phyloP scores from a whole-genome alignment of 1,140 invertebrate species.

The Drosophila kepulauana region DNA sequence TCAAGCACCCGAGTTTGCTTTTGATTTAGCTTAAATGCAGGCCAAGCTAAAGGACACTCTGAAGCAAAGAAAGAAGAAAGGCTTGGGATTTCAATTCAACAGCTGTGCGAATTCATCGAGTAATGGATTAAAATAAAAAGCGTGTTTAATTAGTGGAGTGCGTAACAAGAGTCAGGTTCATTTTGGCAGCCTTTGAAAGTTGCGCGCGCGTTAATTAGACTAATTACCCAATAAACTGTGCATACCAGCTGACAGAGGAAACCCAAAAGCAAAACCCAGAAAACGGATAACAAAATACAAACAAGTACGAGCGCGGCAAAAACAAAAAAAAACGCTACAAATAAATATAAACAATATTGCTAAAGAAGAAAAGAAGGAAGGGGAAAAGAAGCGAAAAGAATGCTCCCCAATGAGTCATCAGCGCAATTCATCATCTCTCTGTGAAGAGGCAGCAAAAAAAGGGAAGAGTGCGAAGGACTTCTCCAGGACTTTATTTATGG shows the following conservation, averaged over 20 bases:
- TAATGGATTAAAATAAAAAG: slow-evolving; percentile 21
- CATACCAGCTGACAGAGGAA: slow-evolving; percentile 16
- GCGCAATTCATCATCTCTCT: slow-evolving; percentile 71
- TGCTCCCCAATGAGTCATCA: slow-evolving; percentile 70
- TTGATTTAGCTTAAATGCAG: slow-evolving; percentile 27
- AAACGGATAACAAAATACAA: slow-evolving; percentile 18
- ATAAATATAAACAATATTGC: slow-evolving; percentile 15
- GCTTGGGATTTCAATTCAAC: slow-evolving; percentile 10
- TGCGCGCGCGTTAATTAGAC: slow-evolving; percentile 54
- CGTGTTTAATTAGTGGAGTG: slow-evolving; percentile 43
- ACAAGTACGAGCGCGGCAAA: background rate
- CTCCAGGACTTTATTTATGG: slow-evolving; percentile 55
- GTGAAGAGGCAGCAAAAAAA: background rate
- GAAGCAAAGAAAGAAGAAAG: background rate
- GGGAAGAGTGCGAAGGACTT: background rate
- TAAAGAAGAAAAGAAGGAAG: slow-evolving; percentile 30
- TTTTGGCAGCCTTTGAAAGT: slow-evolving; percentile 37
- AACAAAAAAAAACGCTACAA: slow-evolving; percentile 26
- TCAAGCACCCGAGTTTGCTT: slow-evolving; percentile 8
- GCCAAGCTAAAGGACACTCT: background rate
- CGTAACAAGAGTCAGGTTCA: slow-evolving; percentile 37
- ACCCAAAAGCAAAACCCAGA: slow-evolving; percentile 8
- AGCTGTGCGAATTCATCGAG: slow-evolving; percentile 13
- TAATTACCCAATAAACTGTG: slow-evolving; percentile 61
- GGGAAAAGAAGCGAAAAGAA: slow-evolving; percentile 30